phyloP scores from a whole-genome alignment of 2,113 vertebrate species.

The human region DNA sequence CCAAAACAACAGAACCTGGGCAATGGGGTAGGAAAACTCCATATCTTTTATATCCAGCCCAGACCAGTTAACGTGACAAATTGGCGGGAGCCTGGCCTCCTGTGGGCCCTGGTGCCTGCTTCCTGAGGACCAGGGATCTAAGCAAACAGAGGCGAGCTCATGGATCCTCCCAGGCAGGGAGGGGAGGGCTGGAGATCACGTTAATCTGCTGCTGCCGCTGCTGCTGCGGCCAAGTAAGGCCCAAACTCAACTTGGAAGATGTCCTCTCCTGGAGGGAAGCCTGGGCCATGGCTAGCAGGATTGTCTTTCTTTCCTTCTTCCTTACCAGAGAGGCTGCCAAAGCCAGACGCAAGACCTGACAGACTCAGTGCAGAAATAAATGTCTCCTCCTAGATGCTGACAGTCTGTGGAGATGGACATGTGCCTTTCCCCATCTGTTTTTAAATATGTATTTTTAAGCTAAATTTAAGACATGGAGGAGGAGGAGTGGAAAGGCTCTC shows the following conservation, averaged over 20 bases:
- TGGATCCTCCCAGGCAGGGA: background rate
- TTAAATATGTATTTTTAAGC: conserved; percentile 13
- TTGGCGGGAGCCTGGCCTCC: background rate
- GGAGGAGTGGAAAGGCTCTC: conserved; percentile 40
- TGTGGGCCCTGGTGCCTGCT: background rate
- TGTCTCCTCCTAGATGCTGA: background rate
- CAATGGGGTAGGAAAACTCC: background rate
- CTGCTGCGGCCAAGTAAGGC: background rate
- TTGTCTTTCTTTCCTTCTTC: background rate
- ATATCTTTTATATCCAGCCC: background rate
- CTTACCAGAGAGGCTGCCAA: background rate
- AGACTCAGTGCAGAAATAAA: background rate
- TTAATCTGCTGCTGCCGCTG: accelerated
- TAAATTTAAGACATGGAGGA: conserved; percentile 57
- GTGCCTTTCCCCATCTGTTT: background rate
- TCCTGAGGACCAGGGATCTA: accelerated
- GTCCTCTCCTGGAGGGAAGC: background rate
- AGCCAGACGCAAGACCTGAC: background rate
- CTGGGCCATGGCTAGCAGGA: accelerated
- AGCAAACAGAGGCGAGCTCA: background rate
- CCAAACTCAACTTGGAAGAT: background rate
- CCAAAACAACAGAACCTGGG: background rate
- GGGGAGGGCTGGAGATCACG: too few species aligned
- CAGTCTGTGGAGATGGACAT: background rate
- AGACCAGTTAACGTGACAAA: background rate